Base-by-base conservation (phyloP, 2,797 vertebrate genomes). In the Cirrhinus mrigala region DNA sequence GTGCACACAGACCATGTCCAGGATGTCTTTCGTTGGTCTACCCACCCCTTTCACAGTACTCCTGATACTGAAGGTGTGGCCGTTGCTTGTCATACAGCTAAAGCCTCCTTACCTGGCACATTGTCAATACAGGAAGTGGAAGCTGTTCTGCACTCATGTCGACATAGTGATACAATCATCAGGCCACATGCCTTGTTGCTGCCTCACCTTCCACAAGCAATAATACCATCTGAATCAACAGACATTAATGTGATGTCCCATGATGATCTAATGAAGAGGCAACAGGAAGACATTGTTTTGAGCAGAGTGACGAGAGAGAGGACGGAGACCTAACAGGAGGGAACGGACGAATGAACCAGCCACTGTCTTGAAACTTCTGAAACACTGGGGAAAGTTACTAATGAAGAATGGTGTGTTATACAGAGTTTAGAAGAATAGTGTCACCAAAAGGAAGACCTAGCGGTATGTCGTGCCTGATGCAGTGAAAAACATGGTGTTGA, bases 361-460 rank as follows among this genome's bases (percentile, higher is more conserved):
- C 37, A 40, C 37, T 40, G 37, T 40, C 37, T 40, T 40, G 37
- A 40, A 40, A 40, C 37, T 40, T 40, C 6, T 40, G 37, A 40
- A 40, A 40, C 37, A 40, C 37, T 40, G 37, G 6, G 37, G 37
- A 40, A 40, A 40, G 37, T 3, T 40, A 6, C 37, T 4, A 40
- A 40, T 40, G 37, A 40, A 40, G 37, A 40, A 40, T 40, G 37
- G 37, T 40, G 37, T 40, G 1, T 40, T 83, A 14, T 80, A 86
- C 33, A 82, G 68, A 3, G 37, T 83, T 14, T 37, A 15, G 0
- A 83, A 56, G 11, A 22, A 83, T n/a, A 18, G 37, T 1, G 27
- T 79, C 1, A 27, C 44, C 9, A 68, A 68, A 24, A 81, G 18
- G 15, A 85, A 84, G n/a, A n/a, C 20, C 18, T 70, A 85, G 14